These are phyloP conservation scores for Tromatobia lineatoria DNA, from an alignment of 2,888 invertebrate species.

Conservation along the genomic window DNA sequence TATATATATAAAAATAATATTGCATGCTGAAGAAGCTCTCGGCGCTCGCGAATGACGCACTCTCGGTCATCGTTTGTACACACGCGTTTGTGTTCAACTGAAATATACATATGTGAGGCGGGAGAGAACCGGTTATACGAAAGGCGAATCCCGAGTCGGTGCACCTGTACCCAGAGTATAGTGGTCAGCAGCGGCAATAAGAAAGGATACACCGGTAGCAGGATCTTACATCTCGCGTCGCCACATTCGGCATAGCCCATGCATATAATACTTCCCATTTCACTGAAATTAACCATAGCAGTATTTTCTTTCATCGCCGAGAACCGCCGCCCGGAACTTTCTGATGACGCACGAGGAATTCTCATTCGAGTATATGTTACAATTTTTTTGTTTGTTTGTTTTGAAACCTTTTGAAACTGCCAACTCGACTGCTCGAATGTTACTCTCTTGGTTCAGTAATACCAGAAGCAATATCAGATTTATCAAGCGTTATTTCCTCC, in stretches of 20 bases:
- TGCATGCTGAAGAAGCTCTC: slow-evolving; percentile 39
- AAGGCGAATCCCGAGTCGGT: slow-evolving; percentile 49
- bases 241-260: slow-evolving; percentile 40
- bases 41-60: slow-evolving; percentile 48
- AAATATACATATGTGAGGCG: slow-evolving; percentile 29
- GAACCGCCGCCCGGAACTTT: not conserved
- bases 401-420: not conserved
- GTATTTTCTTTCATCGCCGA: not conserved
- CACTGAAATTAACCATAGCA: not conserved
- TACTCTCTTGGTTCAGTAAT: too few species aligned
- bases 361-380: not conserved
- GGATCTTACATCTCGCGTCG: slow-evolving; percentile 22
- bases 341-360: not conserved
- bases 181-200: slow-evolving; percentile 28
- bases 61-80: slow-evolving; percentile 44
- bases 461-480: not conserved
- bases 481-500: not conserved
- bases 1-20: not conserved
- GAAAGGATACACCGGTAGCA: slow-evolving; percentile 28
- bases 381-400: not conserved
- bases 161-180: slow-evolving; percentile 58
- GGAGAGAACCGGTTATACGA: slow-evolving; percentile 56
- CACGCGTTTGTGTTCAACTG: slow-evolving; percentile 26
- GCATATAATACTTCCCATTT: slow-evolving; percentile 20
- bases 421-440: not conserved